phyloP scores from a whole-genome alignment of 2,888 invertebrate genomes.

The Phaedon cochleariae region DNA sequence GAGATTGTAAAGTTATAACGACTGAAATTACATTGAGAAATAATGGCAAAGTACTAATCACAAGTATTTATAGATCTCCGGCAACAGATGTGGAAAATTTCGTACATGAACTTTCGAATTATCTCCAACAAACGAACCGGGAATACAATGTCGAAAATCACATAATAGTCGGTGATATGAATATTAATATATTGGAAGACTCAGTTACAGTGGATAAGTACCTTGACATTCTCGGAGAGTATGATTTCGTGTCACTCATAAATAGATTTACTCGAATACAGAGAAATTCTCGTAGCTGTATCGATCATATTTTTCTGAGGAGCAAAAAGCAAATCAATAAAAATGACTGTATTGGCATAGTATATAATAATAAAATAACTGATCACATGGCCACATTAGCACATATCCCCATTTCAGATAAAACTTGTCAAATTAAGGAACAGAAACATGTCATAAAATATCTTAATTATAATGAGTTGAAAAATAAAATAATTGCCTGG shows the following conservation, averaged over 20 bases:
- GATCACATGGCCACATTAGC: no score
- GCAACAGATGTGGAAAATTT: neutral
- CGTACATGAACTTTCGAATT: neutral
- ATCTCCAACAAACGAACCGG: neutral
- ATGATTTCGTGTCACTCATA: slow-evolving; percentile 21
- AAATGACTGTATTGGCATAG: no score
- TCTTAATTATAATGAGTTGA: no score
- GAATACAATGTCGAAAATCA: neutral
- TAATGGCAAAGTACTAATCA: neutral
- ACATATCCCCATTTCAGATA: no score
- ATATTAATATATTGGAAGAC: slow-evolving; percentile 21
- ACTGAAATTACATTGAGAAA: neutral
- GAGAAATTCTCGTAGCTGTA: neutral
- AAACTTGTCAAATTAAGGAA: no score
- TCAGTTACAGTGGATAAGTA: slow-evolving; percentile 14
- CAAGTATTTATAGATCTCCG: neutral
- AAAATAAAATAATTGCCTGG: no score
- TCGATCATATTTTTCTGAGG: no score
- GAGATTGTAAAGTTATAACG: neutral
- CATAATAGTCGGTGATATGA: slow-evolving; percentile 3
- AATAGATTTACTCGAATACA: slow-evolving; percentile 23
- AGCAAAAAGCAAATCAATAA: no score
- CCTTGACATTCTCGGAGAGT: slow-evolving; percentile 17
- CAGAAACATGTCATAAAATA: no score
- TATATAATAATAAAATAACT: no score